phyloP scores from a whole-genome alignment of 2,888 invertebrate genomes.

The Troilus luridus region DNA sequence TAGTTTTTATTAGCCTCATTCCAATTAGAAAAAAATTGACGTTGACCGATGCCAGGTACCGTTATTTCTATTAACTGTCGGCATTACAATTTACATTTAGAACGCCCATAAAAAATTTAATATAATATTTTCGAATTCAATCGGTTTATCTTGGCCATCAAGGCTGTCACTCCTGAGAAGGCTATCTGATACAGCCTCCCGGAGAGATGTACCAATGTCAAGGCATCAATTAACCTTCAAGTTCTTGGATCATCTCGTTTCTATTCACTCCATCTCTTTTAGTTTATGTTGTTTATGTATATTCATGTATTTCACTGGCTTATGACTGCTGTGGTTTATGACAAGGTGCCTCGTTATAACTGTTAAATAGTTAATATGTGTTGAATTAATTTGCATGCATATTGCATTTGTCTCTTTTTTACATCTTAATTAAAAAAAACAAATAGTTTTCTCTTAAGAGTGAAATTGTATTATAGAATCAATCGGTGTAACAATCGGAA shows the following conservation, averaged over 20 bases:
- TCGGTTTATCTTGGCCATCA: neutral
- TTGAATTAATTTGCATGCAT: neutral
- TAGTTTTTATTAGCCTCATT: neutral
- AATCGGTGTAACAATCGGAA: neutral
- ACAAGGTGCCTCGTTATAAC: neutral
- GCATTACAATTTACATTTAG: neutral
- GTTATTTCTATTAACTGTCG: neutral
- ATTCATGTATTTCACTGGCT: neutral
- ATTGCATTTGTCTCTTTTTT: too few species aligned
- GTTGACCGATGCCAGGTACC: neutral
- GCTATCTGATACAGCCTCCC: conserved; percentile 7
- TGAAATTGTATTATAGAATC: too few species aligned
- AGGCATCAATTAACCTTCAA: neutral
- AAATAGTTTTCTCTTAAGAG: too few species aligned
- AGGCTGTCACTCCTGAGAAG: neutral
- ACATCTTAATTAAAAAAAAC: too few species aligned
- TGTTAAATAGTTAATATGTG: neutral
- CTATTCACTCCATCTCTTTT: conserved; percentile 2
- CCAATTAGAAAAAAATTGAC: neutral
- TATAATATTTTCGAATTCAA: neutral
- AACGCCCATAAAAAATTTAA: neutral
- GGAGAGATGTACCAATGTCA: neutral
- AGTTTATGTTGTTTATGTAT: neutral
- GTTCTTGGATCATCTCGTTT: neutral
- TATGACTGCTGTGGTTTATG: neutral